Conservation (phyloP, 2,113 vertebrate genomes). For the Hemiprocne comata region DNA sequence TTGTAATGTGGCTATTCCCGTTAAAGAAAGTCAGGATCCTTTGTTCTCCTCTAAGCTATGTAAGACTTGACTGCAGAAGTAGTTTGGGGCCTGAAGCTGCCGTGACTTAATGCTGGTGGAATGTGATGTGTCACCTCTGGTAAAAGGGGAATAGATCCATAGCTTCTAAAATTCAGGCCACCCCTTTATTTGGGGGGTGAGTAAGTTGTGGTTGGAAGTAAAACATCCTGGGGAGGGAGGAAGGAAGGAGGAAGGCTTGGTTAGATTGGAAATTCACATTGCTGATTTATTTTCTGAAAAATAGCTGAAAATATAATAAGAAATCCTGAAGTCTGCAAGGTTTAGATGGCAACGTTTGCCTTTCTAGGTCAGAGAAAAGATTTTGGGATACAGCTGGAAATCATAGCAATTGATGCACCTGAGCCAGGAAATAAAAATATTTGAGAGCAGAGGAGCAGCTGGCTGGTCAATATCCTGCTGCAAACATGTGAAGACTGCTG, state of each 20-base stretch:
- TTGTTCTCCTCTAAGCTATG: constrained; percentile 26
- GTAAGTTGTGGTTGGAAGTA: neutral
- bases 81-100: neutral
- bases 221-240: neutral
- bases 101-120: constrained; percentile 38
- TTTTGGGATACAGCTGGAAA: constrained; percentile 25
- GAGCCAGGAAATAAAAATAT: constrained; percentile 6
- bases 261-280: neutral
- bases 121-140: constrained; percentile 67
- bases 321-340: neutral
- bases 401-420: neutral
- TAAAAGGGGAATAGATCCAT: neutral
- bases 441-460: neutral
- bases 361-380: neutral
- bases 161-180: neutral
- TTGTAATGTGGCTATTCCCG: neutral
- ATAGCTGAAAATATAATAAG: neutral
- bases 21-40: neutral
- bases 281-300: neutral
- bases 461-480: neutral
- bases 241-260: neutral
- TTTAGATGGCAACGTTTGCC: neutral
- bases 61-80: neutral
- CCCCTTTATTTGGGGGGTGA: neutral
- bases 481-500: neutral